Conservation (phyloP, 2,797 vertebrate genomes). For the Balearica regulorum region DNA sequence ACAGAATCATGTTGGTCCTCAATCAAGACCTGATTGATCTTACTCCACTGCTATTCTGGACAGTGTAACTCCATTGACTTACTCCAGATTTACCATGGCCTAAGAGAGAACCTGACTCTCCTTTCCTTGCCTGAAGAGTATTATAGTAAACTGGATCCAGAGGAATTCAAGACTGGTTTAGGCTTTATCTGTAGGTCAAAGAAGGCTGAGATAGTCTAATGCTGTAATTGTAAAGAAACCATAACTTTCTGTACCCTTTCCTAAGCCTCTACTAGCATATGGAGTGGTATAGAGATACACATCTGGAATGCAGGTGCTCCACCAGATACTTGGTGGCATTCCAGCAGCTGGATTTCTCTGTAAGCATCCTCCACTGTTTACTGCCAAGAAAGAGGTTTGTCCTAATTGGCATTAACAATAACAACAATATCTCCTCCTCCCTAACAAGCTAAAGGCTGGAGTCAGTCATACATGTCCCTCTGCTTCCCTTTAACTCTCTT, state of each 20-base stretch:
- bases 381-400: background rate
- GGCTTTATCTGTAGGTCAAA: background rate
- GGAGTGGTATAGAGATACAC: background rate
- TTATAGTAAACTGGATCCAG: background rate
- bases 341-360: constrained; percentile 16
- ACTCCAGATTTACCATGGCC: background rate
- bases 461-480: background rate
- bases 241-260: background rate
- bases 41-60: background rate
- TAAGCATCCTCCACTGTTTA: background rate
- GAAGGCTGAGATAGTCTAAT: background rate
- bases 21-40: background rate
- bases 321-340: background rate
- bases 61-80: background rate
- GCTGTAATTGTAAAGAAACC: background rate
- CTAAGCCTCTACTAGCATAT: background rate
- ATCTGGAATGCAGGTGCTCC: constrained; percentile 39
- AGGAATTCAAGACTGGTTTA: background rate
- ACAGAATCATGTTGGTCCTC: background rate
- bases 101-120: background rate
- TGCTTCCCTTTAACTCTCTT: background rate
- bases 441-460: background rate
- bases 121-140: background rate
- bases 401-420: constrained; percentile 10
- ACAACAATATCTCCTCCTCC: background rate